A percentile compares a stretch with the other conserved stretches of the same genome.
Conservation (phyloP, 2,797 vertebrate genomes). For the Alectoris magna region DNA sequence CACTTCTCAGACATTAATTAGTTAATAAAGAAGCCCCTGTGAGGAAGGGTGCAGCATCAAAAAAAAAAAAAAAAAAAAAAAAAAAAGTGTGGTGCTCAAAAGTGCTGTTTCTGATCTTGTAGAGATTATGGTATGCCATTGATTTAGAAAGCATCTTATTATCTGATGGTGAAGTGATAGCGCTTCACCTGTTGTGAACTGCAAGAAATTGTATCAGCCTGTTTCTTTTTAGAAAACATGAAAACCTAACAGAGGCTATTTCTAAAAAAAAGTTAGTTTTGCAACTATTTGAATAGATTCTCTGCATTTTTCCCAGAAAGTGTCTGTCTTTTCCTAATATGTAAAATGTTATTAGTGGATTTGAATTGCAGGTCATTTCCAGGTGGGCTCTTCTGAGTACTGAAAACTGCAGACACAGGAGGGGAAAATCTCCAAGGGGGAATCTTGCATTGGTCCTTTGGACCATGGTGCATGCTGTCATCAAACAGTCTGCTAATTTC, state of each 20-base stretch:
- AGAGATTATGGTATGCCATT: not conserved
- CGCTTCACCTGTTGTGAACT: slow-evolving; percentile 12
- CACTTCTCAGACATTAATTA: slow-evolving; percentile 33
- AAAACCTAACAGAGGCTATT: not conserved
- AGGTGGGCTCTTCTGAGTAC: not conserved
- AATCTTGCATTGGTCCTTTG: not conserved
- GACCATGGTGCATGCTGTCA: not conserved
- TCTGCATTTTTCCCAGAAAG: not conserved
- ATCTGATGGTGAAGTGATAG: not conserved
- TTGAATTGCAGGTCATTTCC: not conserved
- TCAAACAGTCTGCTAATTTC: not conserved
- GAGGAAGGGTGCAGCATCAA: slow-evolving; percentile 34
- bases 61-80: slow-evolving; percentile 50
- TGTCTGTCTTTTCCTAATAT: not conserved
- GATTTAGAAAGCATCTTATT: not conserved
- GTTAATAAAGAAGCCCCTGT: slow-evolving; percentile 49
- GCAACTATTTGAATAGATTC: not conserved
- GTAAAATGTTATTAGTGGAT: not conserved
- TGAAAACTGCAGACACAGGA: not conserved
- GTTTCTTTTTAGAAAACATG: not conserved
- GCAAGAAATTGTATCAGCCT: not conserved
- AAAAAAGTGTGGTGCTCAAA: not conserved
- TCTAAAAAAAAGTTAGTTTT: not conserved
- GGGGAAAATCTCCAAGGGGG: not conserved
- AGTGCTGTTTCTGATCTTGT: not conserved